A percentile compares a stretch with the other conserved stretches of the same genome.
These are phyloP conservation scores for Syngnathus scovelli DNA, from an alignment of 2,113 vertebrate genomes.

Conservation along the genomic window DNA sequence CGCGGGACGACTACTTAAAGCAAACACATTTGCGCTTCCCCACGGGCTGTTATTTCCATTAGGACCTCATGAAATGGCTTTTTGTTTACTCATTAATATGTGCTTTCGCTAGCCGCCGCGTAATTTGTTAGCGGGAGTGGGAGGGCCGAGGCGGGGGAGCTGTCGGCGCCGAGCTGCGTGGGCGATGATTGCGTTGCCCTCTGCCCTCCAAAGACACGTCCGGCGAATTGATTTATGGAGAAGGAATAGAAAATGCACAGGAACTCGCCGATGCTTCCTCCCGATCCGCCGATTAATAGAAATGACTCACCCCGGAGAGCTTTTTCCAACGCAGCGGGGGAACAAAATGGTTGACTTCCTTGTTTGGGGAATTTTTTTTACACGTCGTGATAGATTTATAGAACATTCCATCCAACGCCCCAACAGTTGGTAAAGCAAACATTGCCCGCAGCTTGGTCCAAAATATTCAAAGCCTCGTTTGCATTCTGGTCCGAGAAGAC, in stretches of 20 bases:
- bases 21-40: slow-evolving; percentile 34
- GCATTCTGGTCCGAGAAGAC: slow-evolving; percentile 6
- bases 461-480: not conserved
- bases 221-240: slow-evolving; percentile 38
- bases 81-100: slow-evolving; percentile 53
- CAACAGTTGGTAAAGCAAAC: not conserved
- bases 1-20: slow-evolving; percentile 30
- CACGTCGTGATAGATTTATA: no score
- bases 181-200: slow-evolving; percentile 26
- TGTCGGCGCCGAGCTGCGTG: slow-evolving; percentile 5
- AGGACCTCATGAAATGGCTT: slow-evolving; percentile 40
- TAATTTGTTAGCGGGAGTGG: slow-evolving; percentile 39
- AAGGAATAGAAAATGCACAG: slow-evolving; percentile 16
- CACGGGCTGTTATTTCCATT: slow-evolving; percentile 43
- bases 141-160: slow-evolving; percentile 11
- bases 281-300: not conserved
- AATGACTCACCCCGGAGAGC: not conserved
- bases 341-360: not conserved
- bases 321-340: not conserved
- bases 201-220: slow-evolving; percentile 22
- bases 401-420: not conserved
- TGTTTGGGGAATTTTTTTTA: not conserved
- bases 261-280: slow-evolving; percentile 16
- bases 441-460: not conserved
- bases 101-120: slow-evolving; percentile 30